These are phyloP conservation scores for Nothocercus nigrocapillus DNA, from an alignment of 2,113 vertebrate genomes.

Conservation along the genomic window DNA sequence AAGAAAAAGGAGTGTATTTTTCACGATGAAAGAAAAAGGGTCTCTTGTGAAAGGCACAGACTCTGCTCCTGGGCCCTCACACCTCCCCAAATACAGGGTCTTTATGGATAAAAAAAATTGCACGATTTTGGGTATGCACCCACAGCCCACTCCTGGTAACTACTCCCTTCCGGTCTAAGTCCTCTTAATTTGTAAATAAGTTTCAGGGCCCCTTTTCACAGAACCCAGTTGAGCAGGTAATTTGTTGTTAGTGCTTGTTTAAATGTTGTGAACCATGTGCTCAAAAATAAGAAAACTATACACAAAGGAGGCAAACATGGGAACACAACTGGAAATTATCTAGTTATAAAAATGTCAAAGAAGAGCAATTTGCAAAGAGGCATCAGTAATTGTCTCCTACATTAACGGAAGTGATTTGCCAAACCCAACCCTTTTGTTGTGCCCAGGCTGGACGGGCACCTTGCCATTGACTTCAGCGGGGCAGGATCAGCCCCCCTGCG, in stretches of 20 bases:
- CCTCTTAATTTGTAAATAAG: slow-evolving; percentile 59
- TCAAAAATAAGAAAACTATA: slow-evolving; percentile 68
- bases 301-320: slow-evolving; percentile 70
- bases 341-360: slow-evolving; percentile 69
- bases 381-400: slow-evolving; percentile 55
- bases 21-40: background rate
- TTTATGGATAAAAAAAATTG: background rate
- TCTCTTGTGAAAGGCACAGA: background rate
- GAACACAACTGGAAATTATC: slow-evolving; percentile 65
- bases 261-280: slow-evolving; percentile 72
- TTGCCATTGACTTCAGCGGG: slow-evolving; percentile 34
- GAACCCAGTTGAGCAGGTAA: slow-evolving; percentile 73
- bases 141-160: background rate
- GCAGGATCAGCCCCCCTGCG: background rate
- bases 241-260: slow-evolving; percentile 71
- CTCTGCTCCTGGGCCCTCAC: background rate
- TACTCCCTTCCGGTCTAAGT: background rate
- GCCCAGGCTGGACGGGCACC: slow-evolving; percentile 18
- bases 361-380: slow-evolving; percentile 58
- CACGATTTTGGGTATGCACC: background rate
- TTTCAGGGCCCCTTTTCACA: slow-evolving; percentile 59
- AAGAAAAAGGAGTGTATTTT: background rate
- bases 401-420: slow-evolving; percentile 57
- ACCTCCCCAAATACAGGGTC: background rate
- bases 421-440: slow-evolving; percentile 58